Percentiles rank a stretch among this genome's conserved stretches.
Evolutionary conservation across 1,140 invertebrate genomes (phyloP).

Genomic region (Maniola jurtina): DNA sequence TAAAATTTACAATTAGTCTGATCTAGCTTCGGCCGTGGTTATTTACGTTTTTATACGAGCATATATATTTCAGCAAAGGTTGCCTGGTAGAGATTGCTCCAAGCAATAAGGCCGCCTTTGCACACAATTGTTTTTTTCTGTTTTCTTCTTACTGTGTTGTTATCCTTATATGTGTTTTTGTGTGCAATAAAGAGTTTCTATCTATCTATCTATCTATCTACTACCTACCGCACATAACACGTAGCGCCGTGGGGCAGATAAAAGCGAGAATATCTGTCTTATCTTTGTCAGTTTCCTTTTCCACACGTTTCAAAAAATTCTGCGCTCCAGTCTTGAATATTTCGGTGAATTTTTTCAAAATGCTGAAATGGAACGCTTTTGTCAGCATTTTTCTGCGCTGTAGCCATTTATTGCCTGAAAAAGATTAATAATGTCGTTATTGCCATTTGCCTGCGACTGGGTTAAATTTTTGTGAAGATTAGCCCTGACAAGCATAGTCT

Average conservation of each 20-base stretch:
- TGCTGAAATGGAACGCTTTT: conserved; percentile 24
- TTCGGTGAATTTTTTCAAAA: conserved; percentile 16
- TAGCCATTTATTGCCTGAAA: conserved; percentile 14
- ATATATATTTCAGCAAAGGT: too few relatives aligned
- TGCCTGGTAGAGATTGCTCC: too few relatives aligned
- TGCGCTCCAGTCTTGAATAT: conserved; percentile 6
- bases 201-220: too few relatives aligned
- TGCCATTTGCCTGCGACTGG: too few relatives aligned
- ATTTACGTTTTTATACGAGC: too few relatives aligned
- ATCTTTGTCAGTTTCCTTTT: not conserved
- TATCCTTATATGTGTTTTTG: too few relatives aligned
- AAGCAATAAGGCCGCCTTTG: too few relatives aligned
- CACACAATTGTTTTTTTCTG: too few relatives aligned
- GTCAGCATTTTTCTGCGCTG: conserved; percentile 19
- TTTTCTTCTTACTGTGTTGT: too few relatives aligned
- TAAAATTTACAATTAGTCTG: conserved; percentile 6
- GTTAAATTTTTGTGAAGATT: too few relatives aligned
- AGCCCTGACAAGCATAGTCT: too few relatives aligned
- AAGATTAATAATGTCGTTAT: not conserved
- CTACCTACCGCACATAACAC: conserved; percentile 19
- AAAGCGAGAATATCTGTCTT: conserved; percentile 10
- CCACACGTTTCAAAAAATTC: conserved; percentile 1
- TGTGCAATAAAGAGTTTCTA: too few relatives aligned
- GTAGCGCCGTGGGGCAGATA: conserved; percentile 7
- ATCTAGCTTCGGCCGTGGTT: not conserved